Percentiles rank a stretch among this genome's conserved stretches.
Conservation (phyloP, 2,797 vertebrate genomes). For the Dryobates pubescens region DNA sequence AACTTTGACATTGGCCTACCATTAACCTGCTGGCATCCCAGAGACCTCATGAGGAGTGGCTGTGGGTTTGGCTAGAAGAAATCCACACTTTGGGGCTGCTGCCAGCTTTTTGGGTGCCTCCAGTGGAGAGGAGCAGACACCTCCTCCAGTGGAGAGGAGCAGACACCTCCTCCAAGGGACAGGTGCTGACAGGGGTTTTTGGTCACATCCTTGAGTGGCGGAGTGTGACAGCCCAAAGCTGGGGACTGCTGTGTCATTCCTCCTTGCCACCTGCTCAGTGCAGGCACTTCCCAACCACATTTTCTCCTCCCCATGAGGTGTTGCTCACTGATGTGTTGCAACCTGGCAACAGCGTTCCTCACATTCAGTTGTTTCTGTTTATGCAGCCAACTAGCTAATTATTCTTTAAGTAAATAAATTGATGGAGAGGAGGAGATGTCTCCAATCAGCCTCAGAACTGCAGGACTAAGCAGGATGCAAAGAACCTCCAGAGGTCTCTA, state of each 20-base stretch:
- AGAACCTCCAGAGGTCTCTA: not conserved
- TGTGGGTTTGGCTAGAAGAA: too few species aligned
- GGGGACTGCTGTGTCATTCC: not conserved
- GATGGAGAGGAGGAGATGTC: not conserved
- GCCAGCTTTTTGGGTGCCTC: too few species aligned
- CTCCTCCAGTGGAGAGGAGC: not conserved
- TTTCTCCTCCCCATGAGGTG: not conserved
- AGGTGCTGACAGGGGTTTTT: not conserved
- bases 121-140: not conserved
- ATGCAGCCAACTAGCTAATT: not conserved
- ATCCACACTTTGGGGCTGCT: too few species aligned
- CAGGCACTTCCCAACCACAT: not conserved
- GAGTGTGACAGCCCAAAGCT: not conserved
- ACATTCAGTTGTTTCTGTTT: conserved; percentile 6
- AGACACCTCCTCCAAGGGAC: not conserved
- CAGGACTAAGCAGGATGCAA: not conserved
- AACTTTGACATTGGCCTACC: too few species aligned
- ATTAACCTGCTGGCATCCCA: too few species aligned
- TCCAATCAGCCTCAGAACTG: not conserved
- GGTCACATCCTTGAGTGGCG: not conserved
- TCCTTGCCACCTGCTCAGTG: not conserved
- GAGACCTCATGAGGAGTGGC: too few species aligned
- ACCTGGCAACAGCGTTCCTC: not conserved
- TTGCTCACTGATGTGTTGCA: not conserved
- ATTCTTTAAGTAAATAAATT: not conserved